These are phyloP conservation scores for Geotrypetes seraphini DNA, from an alignment of 2,797 vertebrate genomes.

Conservation along the genomic window DNA sequence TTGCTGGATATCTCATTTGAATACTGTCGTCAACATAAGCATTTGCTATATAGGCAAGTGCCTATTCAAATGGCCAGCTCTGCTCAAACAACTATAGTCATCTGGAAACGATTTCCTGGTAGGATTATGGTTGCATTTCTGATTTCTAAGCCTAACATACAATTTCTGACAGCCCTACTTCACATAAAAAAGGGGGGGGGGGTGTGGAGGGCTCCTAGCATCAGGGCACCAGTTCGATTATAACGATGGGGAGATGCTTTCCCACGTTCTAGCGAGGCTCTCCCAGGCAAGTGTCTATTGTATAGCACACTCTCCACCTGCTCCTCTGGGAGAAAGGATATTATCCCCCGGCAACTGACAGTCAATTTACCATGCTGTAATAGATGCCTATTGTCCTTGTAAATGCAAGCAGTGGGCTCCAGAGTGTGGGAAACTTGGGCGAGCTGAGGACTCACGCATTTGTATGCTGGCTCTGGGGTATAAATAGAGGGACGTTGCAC, in stretches of 20 bases:
- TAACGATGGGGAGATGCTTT: slow-evolving; percentile 49
- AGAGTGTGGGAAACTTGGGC: slow-evolving; percentile 86
- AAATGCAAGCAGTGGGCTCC: slow-evolving; percentile 62
- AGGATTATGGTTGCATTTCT: too few relatives aligned
- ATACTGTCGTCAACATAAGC: too few relatives aligned
- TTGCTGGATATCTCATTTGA: too few relatives aligned
- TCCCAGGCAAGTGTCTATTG: slow-evolving; percentile 34
- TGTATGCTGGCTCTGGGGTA: slow-evolving; percentile 64
- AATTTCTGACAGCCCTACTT: not conserved
- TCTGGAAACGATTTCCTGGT: too few relatives aligned
- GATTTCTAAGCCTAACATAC: not conserved
- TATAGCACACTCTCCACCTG: slow-evolving; percentile 56
- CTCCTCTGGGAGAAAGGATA: slow-evolving; percentile 56
- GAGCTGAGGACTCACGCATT: slow-evolving; percentile 75
- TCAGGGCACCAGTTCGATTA: slow-evolving; percentile 39
- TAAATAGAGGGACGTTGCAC: slow-evolving; percentile 63
- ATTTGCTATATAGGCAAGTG: too few relatives aligned
- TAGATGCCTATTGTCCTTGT: slow-evolving; percentile 54
- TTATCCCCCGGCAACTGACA: slow-evolving; percentile 63
- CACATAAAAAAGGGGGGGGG: slow-evolving; percentile 41
- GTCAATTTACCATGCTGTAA: slow-evolving; percentile 61
- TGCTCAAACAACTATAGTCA: too few relatives aligned
- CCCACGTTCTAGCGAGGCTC: slow-evolving; percentile 48
- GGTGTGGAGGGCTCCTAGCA: slow-evolving; percentile 24
- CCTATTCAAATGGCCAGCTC: too few relatives aligned